phyloP scores from a whole-genome alignment of 2,888 invertebrate species.

The Parelbella ahira region DNA sequence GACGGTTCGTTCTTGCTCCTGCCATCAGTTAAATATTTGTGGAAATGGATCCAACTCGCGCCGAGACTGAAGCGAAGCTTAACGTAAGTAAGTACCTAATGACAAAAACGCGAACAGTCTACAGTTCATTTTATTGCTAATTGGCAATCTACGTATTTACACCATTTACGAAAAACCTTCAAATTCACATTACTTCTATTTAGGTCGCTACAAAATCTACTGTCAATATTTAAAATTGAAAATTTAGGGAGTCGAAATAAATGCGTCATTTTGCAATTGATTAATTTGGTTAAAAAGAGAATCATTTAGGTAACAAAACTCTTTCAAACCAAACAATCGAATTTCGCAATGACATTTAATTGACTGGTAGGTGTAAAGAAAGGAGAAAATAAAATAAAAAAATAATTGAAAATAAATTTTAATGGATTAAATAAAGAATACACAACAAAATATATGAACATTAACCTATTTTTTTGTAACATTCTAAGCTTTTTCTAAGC shows the following conservation, averaged over 20 bases:
- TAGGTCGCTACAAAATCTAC: constrained; percentile 35
- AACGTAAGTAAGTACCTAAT: no score
- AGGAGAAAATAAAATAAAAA: constrained; percentile 38
- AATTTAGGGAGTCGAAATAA: constrained; percentile 77
- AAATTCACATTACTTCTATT: constrained; percentile 16
- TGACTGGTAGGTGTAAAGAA: constrained; percentile 68
- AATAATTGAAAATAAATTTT: constrained; percentile 44
- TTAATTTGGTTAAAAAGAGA: background rate
- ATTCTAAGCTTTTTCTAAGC: no score
- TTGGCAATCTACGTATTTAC: constrained; percentile 26
- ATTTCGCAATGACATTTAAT: constrained; percentile 45
- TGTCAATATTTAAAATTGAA: constrained; percentile 67
- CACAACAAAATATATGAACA: constrained; percentile 23
- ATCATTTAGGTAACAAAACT: background rate
- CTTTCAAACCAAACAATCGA: constrained; percentile 8
- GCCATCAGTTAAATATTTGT: no score
- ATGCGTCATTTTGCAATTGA: constrained; percentile 25
- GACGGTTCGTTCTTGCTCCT: no score
- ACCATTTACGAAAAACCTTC: constrained; percentile 27
- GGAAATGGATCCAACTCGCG: no score
- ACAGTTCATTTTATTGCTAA: no score
- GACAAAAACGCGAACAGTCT: no score
- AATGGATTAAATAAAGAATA: constrained; percentile 25
- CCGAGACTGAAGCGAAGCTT: no score
- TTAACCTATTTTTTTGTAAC: no score